Percentiles rank a stretch among this genome's conserved stretches.
These are phyloP conservation scores for Grallaria varia DNA, from an alignment of 2,113 vertebrate genomes.

Conservation along the genomic window DNA sequence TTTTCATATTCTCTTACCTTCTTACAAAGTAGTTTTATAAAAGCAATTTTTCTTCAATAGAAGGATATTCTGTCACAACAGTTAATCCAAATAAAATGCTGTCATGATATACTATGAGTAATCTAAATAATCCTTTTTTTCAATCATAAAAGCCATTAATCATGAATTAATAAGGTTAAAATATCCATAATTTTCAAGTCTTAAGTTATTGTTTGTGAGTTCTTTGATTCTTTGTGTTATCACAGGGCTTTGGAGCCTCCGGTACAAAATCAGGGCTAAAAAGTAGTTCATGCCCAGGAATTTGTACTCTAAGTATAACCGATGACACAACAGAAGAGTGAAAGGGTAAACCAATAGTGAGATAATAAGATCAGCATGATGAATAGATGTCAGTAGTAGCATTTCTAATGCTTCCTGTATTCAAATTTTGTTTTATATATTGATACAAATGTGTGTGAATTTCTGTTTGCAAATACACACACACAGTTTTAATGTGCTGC, in stretches of 20 bases:
- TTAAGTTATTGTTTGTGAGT: neutral
- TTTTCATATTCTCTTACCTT: neutral
- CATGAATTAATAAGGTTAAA: neutral
- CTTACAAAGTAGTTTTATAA: neutral
- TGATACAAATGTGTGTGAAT: neutral
- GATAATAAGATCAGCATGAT: neutral
- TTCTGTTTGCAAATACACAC: neutral
- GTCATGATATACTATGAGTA: neutral
- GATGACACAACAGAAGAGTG: neutral
- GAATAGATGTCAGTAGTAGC: neutral
- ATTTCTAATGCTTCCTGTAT: neutral
- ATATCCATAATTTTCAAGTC: neutral
- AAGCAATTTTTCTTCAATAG: neutral
- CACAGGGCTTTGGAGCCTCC: neutral
- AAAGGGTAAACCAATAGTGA: neutral
- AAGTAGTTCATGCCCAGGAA: neutral
- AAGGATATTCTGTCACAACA: neutral
- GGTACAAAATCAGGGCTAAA: neutral
- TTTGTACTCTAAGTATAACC: neutral
- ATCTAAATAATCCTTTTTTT: neutral
- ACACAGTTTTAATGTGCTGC: neutral
- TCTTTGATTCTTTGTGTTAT: neutral
- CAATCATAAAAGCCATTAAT: neutral
- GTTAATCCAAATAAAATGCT: neutral
- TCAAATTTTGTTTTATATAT: neutral